Conservation (phyloP, 1,140 invertebrate species). For the Megathymus violae region DNA sequence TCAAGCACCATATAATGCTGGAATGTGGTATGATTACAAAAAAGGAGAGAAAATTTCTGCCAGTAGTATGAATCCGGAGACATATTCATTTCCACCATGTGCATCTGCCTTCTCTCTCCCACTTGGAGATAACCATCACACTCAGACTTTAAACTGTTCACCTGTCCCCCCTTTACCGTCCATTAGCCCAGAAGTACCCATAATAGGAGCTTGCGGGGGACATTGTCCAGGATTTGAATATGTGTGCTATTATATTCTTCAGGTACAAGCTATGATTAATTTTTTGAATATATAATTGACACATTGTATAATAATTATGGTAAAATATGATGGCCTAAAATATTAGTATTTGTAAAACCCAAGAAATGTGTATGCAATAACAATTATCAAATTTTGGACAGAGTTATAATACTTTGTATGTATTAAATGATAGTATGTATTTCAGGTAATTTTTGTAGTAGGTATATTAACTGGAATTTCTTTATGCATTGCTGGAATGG, state of each 20-base stretch:
- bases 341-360: too few species aligned
- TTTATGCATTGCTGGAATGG: slow-evolving; percentile 85
- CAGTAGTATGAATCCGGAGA: slow-evolving; percentile 47
- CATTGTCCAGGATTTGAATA: slow-evolving; percentile 87
- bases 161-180: slow-evolving; percentile 64
- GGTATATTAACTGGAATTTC: slow-evolving; percentile 86
- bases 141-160: slow-evolving; percentile 48
- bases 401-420: too few species aligned
- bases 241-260: slow-evolving; percentile 87
- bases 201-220: slow-evolving; percentile 86
- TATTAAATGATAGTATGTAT: too few species aligned
- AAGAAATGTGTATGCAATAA: too few species aligned
- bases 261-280: slow-evolving; percentile 63
- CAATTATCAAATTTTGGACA: too few species aligned
- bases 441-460: slow-evolving; percentile 86
- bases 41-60: slow-evolving; percentile 54
- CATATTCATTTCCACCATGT: slow-evolving; percentile 70
- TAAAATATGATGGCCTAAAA: too few species aligned
- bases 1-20: slow-evolving; percentile 70
- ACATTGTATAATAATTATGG: too few species aligned
- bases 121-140: slow-evolving; percentile 61
- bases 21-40: slow-evolving; percentile 64
- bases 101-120: slow-evolving; percentile 71
- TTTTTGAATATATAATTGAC: too few species aligned
- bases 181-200: slow-evolving; percentile 75